A percentile compares a stretch with the other conserved stretches of the same genome.
phyloP scores from a whole-genome alignment of 2,113 vertebrate genomes.

The Oceanodroma tethys region DNA sequence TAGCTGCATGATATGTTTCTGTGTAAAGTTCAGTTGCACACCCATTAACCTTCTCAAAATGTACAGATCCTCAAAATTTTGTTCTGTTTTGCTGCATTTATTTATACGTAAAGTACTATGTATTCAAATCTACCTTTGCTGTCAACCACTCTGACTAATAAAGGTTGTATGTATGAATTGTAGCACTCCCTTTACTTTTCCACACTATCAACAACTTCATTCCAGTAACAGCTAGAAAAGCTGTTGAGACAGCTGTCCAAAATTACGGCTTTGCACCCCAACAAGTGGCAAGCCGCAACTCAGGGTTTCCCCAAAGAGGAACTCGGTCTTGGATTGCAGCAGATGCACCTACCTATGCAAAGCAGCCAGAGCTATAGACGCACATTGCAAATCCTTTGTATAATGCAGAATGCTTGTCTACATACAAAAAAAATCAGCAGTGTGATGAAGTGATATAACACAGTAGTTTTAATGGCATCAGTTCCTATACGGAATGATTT shows the following conservation, averaged over 20 bases:
- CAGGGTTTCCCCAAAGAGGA: background rate
- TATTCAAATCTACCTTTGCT: background rate
- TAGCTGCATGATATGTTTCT: background rate
- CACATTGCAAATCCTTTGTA: background rate
- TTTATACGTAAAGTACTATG: background rate
- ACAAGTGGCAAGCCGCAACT: background rate
- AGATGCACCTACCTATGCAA: background rate
- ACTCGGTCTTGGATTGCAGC: background rate
- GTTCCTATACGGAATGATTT: fast-evolving
- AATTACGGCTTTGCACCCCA: background rate
- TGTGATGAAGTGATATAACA: background rate
- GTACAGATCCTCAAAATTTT: background rate
- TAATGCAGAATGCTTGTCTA: background rate
- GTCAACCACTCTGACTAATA: slow-evolving; percentile 37
- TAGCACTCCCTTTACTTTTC: background rate
- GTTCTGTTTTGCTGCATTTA: background rate
- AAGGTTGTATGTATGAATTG: background rate
- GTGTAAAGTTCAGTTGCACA: background rate
- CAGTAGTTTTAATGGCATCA: background rate
- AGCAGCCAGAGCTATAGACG: background rate
- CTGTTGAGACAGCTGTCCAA: background rate
- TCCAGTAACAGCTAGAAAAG: background rate
- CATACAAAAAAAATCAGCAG: background rate
- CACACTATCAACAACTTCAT: background rate
- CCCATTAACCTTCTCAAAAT: background rate